A percentile compares a stretch with the other conserved stretches of the same genome.
Conservation (phyloP, 2,797 vertebrate species). For the Somateria mollissima region DNA sequence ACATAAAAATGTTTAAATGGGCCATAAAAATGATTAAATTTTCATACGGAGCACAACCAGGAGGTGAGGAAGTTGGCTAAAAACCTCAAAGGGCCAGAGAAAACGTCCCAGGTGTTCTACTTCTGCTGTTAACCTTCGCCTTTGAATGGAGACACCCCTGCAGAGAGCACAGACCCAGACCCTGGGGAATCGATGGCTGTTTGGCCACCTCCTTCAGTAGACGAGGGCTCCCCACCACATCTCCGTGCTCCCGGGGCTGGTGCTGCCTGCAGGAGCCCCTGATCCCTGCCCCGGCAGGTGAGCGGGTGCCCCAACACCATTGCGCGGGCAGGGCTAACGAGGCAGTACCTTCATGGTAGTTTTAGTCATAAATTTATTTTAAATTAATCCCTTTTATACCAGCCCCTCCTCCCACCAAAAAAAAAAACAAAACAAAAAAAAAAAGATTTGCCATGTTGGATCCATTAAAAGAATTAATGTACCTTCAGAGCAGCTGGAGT, state of each 20-base stretch:
- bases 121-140: slow-evolving; percentile 25
- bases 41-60: slow-evolving; percentile 49
- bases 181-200: background rate
- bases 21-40: slow-evolving; percentile 71
- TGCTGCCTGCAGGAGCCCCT: background rate
- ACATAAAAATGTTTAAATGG: slow-evolving; percentile 73
- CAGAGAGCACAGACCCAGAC: background rate
- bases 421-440: background rate
- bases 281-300: background rate
- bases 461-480: background rate
- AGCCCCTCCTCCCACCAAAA: background rate
- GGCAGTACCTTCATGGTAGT: background rate
- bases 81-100: slow-evolving; percentile 8
- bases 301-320: fast-evolving
- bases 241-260: background rate
- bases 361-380: background rate
- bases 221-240: fast-evolving
- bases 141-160: background rate
- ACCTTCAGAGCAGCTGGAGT: background rate
- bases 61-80: slow-evolving; percentile 60
- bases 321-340: background rate
- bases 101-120: background rate
- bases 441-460: background rate
- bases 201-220: background rate
- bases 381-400: background rate